Conservation (phyloP, 2,797 vertebrate species). For the Myripristis murdjan region DNA sequence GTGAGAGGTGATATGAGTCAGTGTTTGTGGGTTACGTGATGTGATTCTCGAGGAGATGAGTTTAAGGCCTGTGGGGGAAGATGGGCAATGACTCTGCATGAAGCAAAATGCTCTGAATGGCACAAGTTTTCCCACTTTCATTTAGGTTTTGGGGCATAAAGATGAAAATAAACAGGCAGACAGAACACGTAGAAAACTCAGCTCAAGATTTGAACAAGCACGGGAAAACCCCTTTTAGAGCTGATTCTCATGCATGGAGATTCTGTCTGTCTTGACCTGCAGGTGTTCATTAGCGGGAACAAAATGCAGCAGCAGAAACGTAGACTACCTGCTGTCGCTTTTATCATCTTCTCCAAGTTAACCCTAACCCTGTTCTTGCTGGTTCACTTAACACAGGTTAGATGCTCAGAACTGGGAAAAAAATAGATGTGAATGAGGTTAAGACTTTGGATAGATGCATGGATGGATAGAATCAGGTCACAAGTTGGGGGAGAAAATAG, state of each 20-base stretch:
- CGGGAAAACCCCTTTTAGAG: not conserved
- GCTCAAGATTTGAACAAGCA: slow-evolving; percentile 8
- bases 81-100: slow-evolving; percentile 23
- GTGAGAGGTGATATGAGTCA: slow-evolving; percentile 22
- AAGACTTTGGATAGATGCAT: not conserved
- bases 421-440: not conserved
- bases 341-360: not conserved
- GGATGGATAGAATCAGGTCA: slow-evolving; percentile 12
- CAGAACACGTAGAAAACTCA: not conserved
- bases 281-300: slow-evolving; percentile 19
- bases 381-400: slow-evolving; percentile 17
- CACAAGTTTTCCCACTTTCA: not conserved
- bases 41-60: slow-evolving; percentile 47
- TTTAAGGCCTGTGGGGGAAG: slow-evolving; percentile 18
- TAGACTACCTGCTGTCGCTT: not conserved
- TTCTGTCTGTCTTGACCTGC: slow-evolving; percentile 15
- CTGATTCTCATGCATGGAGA: not conserved
- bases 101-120: slow-evolving; percentile 3
- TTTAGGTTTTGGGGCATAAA: not conserved
- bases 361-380: not conserved
- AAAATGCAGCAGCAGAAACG: not conserved
- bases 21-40: slow-evolving; percentile 44
- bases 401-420: not conserved
- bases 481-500: not conserved
- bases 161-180: not conserved